Evolutionary conservation across 2,888 invertebrate species (phyloP), one percentile per base, ranked within the genome.

Genomic region (Lapara coniferarum): DNA sequence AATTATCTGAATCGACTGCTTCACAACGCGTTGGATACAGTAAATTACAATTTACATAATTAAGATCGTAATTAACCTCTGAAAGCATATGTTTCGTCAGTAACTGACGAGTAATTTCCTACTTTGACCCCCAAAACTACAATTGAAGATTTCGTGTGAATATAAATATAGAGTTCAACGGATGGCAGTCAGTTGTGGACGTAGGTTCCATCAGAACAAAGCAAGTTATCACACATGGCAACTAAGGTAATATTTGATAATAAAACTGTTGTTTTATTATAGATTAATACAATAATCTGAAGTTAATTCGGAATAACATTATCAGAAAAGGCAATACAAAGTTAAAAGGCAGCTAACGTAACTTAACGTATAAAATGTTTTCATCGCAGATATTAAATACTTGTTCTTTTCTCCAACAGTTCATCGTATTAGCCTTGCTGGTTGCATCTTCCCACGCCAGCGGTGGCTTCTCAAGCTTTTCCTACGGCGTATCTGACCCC

Each of bases 401-500:
- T 44, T 68, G 19, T 55, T 0, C 68, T 51, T 71, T 80, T 85
- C 75, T 79, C 81, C 81, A 88, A 77, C 84, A 95, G 89, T 81
- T 89, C 69, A 75, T 86, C 71, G 75, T 87, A 63, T 76, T 89
- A 13, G 84, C 88, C 51, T 72, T 87, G 49, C 73, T 86, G 70
- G 87, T 87, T 69, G 83, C 82, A 49, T 79, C 87, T 19, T 85
- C 74, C 69, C 77, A 80, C 73, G 79, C 86, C 68, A 82, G 83
- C 66, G 85, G 82, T 5, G 85, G 87, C 67, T 85, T 83, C 77
- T 86, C 85, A 71, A 88, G 88, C 77, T 89, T 89, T 75, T 88
- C 89, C 10, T 89, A 89, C 71, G 89, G 88, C 46, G 89, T 89
- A 8, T 84, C 87, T 66, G 89, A 89, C 74, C 89, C 89, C 8